A percentile compares a stretch with the other conserved stretches of the same genome.
phyloP scores from a whole-genome alignment of 2,113 vertebrate genomes.

The Mesocricetus auratus region DNA sequence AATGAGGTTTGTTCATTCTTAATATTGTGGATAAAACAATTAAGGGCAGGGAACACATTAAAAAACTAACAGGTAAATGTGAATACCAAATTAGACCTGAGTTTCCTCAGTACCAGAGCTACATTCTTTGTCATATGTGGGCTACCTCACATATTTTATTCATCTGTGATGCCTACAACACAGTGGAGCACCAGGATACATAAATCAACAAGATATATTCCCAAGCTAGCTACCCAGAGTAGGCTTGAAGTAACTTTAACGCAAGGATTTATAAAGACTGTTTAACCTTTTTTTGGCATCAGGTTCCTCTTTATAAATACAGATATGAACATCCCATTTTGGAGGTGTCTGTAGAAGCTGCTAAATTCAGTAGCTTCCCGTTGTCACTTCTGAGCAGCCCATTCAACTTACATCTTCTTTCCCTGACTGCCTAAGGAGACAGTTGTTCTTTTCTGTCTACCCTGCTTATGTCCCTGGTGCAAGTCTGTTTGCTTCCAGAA shows the following conservation, averaged over 20 bases:
- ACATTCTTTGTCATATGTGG: neutral
- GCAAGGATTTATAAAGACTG: conserved; percentile 61
- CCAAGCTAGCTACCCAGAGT: conserved; percentile 42
- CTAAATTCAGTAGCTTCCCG: neutral
- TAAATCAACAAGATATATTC: conserved; percentile 37
- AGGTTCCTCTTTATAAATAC: conserved; percentile 41
- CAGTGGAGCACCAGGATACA: neutral
- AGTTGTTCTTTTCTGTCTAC: neutral
- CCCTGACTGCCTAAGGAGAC: neutral
- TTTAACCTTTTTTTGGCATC: conserved; percentile 13
- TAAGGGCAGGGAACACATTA: neutral
- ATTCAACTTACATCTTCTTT: neutral
- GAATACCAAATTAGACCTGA: neutral
- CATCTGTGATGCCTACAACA: conserved; percentile 3
- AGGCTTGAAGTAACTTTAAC: conserved; percentile 42
- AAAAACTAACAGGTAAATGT: neutral
- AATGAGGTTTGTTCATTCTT: neutral
- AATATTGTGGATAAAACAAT: conserved; percentile 18
- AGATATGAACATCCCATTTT: neutral
- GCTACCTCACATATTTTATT: conserved; percentile 8
- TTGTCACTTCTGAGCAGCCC: neutral
- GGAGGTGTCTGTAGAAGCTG: neutral
- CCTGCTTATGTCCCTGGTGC: neutral
- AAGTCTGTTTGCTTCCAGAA: neutral
- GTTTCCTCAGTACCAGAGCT: neutral